Base-by-base conservation (phyloP, 2,888 invertebrate genomes). In the Myathropa florea region DNA sequence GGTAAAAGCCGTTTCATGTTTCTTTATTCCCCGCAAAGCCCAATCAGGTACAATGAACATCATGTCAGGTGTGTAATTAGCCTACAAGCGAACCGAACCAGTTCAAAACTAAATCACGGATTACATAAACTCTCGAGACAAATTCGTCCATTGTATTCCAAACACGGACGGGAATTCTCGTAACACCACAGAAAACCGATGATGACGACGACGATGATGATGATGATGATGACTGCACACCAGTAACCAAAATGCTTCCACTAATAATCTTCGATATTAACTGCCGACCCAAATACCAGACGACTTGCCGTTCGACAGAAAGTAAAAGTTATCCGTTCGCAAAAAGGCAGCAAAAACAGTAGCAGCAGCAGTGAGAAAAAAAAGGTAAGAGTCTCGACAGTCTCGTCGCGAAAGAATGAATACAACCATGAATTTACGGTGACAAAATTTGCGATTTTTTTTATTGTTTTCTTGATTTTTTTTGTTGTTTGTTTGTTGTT, bases 371-470 rank as follows among this genome's bases (percentile, higher is more conserved):
- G 10, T 10, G 1, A 10, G 10, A 10, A 33, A 33, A 10, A 9
- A 10, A 4, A 33, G 18, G 18, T 6, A 46, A 46, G 18, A n/a
- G n/a, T 33, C 33, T 33, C 7, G 33, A 6, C 2, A 6, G 12
- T n/a, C 18, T 1, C 18, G 18, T 46, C 3, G n/a, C n/a, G 3
- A n/a, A 46, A 46, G 18, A 46, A 46, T 46, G 18, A 46, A 18
- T 18, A 46, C 2, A 46, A 18, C 18, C n/a, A 46, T 46, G 18
- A 18, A 18, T 57, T 68, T 85, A 85, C 85, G 85, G 85, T 85
- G 85, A 86, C 86, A 86, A 86, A 86, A 86, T 83, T 86, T 86
- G 23, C 86, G 86, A 86, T 86, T 86, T 86, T 85, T 71, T 86
- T 83, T 86, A 79, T 75, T 86, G 71, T 59, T 86, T 86, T 86